Evolutionary conservation across 1,140 invertebrate species (phyloP).

Genomic region (Copidosoma floridanum): DNA sequence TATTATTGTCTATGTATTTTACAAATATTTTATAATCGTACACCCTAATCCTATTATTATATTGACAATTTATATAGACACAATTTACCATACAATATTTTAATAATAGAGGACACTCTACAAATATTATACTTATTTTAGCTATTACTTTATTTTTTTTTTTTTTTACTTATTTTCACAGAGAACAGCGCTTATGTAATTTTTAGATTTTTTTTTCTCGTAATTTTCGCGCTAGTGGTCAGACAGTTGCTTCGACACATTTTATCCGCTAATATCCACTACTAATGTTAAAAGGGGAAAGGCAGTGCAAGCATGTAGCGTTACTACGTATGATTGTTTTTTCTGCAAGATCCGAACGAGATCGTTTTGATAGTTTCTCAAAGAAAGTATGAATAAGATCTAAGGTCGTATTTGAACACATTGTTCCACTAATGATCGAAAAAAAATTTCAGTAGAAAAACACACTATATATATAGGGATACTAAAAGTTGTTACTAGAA

Average conservation of each 20-base stretch:
- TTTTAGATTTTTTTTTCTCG: background rate
- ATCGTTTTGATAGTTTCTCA: background rate
- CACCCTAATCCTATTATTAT: too few relatives aligned
- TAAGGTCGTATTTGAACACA: background rate
- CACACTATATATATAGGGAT: background rate
- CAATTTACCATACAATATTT: too few relatives aligned
- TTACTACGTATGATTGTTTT: slow-evolving; percentile 21
- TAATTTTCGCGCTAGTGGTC: slow-evolving; percentile 25
- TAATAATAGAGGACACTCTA: background rate
- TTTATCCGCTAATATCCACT: too few relatives aligned
- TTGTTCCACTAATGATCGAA: slow-evolving; percentile 6
- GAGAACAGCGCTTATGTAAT: slow-evolving; percentile 19
- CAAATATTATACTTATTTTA: slow-evolving; percentile 6
- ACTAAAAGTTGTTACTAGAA: too few relatives aligned
- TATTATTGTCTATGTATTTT: background rate
- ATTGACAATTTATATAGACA: too few relatives aligned
- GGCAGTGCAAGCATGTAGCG: slow-evolving; percentile 42
- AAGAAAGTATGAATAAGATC: background rate
- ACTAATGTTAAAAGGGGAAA: slow-evolving; percentile 23
- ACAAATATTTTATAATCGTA: background rate
- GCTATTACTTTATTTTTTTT: background rate
- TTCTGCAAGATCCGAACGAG: slow-evolving; percentile 8
- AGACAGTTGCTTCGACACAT: slow-evolving; percentile 31
- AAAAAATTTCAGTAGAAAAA: slow-evolving; percentile 6
- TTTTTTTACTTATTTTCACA: slow-evolving; percentile 22